A percentile compares a stretch with the other conserved stretches of the same genome.
Conservation (phyloP, 1,140 invertebrate genomes). For the Cydia strobilella region DNA sequence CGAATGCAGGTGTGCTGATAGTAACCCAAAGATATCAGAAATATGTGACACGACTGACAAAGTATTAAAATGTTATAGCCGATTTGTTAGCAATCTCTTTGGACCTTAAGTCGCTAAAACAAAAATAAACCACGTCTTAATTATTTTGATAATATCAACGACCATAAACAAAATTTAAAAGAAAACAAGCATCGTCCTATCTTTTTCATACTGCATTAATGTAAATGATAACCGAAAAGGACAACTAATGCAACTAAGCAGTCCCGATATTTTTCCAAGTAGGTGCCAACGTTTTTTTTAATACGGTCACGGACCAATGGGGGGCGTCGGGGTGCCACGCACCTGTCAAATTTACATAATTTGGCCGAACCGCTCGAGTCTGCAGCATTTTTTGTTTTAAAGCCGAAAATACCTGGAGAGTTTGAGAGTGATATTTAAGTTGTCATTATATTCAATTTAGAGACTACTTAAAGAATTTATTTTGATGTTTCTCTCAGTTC, state of each 20-base stretch:
- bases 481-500: background rate
- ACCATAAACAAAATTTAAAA: background rate
- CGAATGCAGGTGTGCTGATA: slow-evolving; percentile 1
- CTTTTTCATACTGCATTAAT: background rate
- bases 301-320: background rate
- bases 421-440: background rate
- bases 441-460: slow-evolving; percentile 10
- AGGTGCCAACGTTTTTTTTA: slow-evolving; percentile 5
- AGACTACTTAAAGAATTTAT: background rate
- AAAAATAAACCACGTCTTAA: slow-evolving; percentile 10
- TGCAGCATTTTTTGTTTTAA: background rate
- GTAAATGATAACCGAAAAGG: background rate
- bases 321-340: background rate
- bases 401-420: background rate
- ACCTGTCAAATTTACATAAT: slow-evolving; percentile 31
- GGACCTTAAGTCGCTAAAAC: background rate
- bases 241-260: background rate
- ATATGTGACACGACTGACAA: background rate
- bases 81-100: background rate
- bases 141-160: background rate
- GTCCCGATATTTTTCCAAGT: background rate
- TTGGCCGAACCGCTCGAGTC: slow-evolving; percentile 17
- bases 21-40: background rate
- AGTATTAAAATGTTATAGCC: background rate
- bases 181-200: background rate